phyloP scores from a whole-genome alignment of 1,140 invertebrate species.

The Ylistrum balloti region DNA sequence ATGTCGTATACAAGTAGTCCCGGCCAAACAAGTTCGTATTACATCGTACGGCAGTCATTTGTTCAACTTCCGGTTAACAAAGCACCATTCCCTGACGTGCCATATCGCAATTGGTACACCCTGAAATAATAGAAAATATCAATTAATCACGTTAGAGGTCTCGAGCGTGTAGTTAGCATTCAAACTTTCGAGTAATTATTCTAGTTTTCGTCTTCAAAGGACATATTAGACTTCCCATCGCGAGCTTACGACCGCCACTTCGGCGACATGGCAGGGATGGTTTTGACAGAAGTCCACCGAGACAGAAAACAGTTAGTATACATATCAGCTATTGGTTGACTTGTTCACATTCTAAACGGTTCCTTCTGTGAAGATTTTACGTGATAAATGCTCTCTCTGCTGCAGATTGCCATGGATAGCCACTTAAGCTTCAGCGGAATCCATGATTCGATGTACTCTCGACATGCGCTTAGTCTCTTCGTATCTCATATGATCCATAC shows the following conservation, averaged over 20 bases:
- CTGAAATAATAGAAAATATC: slow-evolving; percentile 35
- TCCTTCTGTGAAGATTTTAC: background rate
- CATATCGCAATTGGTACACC: background rate
- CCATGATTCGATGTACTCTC: background rate
- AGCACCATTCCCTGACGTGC: slow-evolving; percentile 14
- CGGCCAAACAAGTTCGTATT: background rate
- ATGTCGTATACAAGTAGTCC: background rate
- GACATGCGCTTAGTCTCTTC: background rate
- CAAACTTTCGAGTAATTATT: background rate
- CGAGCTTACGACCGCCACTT: background rate
- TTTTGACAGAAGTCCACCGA: background rate
- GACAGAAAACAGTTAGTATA: background rate
- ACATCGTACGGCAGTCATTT: background rate
- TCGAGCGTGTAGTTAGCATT: background rate
- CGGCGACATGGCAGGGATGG: slow-evolving; percentile 2
- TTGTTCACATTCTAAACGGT: background rate
- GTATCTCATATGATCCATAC: background rate
- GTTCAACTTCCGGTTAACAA: slow-evolving; percentile 27
- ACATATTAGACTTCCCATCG: slow-evolving; percentile 21
- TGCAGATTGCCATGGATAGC: background rate
- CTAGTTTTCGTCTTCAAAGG: background rate
- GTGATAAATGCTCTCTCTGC: slow-evolving; percentile 13
- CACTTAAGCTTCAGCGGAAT: slow-evolving; percentile 21
- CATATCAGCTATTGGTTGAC: background rate
- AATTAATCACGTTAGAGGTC: slow-evolving; percentile 19